phyloP scores from a whole-genome alignment of 2,888 invertebrate genomes.

The Kryphioiulus occultus region DNA sequence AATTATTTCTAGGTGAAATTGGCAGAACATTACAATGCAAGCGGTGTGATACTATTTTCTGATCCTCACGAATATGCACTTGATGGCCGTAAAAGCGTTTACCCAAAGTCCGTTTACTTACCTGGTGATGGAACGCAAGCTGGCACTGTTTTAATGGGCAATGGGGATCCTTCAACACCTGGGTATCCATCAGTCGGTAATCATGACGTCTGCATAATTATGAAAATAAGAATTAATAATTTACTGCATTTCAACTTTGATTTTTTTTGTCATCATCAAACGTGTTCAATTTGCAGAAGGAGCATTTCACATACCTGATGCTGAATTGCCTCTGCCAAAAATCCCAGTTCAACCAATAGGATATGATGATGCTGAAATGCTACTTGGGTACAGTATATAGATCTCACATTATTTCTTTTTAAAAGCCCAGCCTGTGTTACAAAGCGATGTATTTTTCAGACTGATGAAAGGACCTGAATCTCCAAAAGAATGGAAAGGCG shows the following conservation, averaged over 20 bases:
- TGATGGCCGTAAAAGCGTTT: conserved; percentile 56
- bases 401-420: too few species aligned
- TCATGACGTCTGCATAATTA: neutral
- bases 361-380: neutral
- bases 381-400: too few species aligned
- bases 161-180: conserved; percentile 67
- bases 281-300: too few species aligned
- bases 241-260: neutral
- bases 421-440: too few species aligned
- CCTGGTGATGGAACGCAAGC: conserved; percentile 65
- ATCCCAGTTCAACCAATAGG: conserved; percentile 20
- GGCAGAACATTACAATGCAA: conserved; percentile 61
- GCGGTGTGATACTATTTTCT: conserved; percentile 63
- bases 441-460: too few species aligned
- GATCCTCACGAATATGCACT: conserved; percentile 63
- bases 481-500: conserved; percentile 63
- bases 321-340: neutral
- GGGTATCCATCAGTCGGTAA: conserved; percentile 65
- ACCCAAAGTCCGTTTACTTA: too few species aligned
- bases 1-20: neutral
- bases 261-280: too few species aligned
- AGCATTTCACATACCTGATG: neutral
- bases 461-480: conserved; percentile 58
- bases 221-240: too few species aligned
- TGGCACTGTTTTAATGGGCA: too few species aligned